These are phyloP conservation scores for Xyliphius kryptos DNA, from an alignment of 2,113 vertebrate genomes.

Conservation along the genomic window DNA sequence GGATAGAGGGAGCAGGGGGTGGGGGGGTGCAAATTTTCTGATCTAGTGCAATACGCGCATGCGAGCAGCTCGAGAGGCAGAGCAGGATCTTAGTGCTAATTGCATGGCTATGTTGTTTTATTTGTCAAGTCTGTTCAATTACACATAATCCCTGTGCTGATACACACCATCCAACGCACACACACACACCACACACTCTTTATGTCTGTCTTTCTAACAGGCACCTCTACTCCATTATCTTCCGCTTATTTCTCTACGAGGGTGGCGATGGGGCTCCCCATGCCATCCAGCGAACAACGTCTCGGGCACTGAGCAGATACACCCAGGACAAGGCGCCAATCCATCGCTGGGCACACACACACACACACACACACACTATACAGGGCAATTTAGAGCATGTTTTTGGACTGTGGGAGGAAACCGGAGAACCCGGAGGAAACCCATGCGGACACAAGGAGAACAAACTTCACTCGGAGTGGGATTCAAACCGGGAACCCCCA, in stretches of 20 bases:
- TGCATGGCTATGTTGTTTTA: slow-evolving; percentile 57
- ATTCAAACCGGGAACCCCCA: too few relatives aligned
- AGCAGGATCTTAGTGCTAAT: slow-evolving; percentile 67
- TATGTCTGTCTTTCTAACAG: neutral
- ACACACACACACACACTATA: too few relatives aligned
- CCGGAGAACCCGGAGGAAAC: too few relatives aligned
- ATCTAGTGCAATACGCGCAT: slow-evolving; percentile 48
- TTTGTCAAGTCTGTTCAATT: slow-evolving; percentile 65
- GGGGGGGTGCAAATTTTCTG: slow-evolving; percentile 25
- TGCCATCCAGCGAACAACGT: too few relatives aligned
- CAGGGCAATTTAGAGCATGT: too few relatives aligned
- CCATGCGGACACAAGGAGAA: too few relatives aligned
- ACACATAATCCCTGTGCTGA: slow-evolving; percentile 61
- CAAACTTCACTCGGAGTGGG: too few relatives aligned
- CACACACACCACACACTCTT: slow-evolving; percentile 7
- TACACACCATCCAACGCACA: slow-evolving; percentile 56
- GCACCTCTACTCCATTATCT: neutral
- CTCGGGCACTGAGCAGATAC: too few relatives aligned
- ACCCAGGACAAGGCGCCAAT: too few relatives aligned
- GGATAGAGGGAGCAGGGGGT: slow-evolving; percentile 27
- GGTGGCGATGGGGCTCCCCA: too few relatives aligned
- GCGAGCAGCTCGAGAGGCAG: slow-evolving; percentile 44
- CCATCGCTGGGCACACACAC: too few relatives aligned
- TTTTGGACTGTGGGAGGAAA: too few relatives aligned
- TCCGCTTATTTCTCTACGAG: slow-evolving; percentile 1